Evolutionary conservation across 2,113 vertebrate species (phyloP), one percentile per base, ranked within the genome.

Genomic region (Phyllostomus hastatus): DNA sequence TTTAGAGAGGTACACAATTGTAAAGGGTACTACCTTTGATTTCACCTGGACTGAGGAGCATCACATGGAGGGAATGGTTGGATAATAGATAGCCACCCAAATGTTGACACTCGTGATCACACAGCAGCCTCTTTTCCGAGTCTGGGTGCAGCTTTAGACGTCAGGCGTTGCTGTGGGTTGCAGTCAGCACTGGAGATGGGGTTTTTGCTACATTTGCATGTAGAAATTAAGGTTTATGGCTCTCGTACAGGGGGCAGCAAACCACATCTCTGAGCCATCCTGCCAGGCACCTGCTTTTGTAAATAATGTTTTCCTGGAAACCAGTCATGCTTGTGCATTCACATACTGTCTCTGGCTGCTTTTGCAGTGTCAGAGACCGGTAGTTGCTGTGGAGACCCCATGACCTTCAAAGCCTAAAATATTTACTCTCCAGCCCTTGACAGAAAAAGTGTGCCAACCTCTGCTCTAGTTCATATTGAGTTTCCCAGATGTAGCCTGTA

Each of bases 181-280:
- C 38, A n/a, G 28, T 93, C 38, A 79, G 33, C 26, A 5, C 75
- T 75, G 38, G 61, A 79, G 59, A 43, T 41, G 24, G 48, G 41
- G 33, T 17, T 46, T 43, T 41, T 54, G 24, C 95, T 59, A 4
- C 26, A 28, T 89, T 52, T 94, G 54, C 61, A 73, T 52, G 28
- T 66, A 82, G 88, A 84, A 79, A 26, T 31, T 43, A 33, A 0
- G 20, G 24, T 20, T 52, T 50, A 15, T n/a, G 17, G 20, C 64
- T 93, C 91, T 89, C 43, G 72, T 78, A 75, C 97, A 89, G 78
- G 48, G 54, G 78, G 88, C 5, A 16, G 88, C 79, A 5, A 12
- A 73, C 79, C n/a, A 1, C 20, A 46, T 33, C 50, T 59, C 81
- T 66, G 66, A 84, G 52, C 46, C 20, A 38, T 67, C 76, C 76